phyloP scores from a whole-genome alignment of 2,797 vertebrate genomes.

The Oceanodroma leucorhoa region DNA sequence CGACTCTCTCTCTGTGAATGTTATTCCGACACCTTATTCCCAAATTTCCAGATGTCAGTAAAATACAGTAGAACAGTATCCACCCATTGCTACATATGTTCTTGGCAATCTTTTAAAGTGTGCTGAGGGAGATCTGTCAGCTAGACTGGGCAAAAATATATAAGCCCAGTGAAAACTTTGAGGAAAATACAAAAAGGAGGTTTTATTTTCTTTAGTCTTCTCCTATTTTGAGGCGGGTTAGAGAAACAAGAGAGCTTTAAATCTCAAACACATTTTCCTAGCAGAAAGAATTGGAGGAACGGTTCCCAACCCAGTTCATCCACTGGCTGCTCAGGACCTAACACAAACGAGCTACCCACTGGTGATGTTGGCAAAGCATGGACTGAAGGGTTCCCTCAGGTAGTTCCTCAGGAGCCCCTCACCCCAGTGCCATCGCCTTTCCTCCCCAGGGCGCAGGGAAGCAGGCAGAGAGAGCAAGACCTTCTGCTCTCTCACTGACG shows the following conservation, averaged over 20 bases:
- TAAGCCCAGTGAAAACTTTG: not conserved
- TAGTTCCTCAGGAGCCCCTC: not conserved
- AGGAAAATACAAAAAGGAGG: not conserved
- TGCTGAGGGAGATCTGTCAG: not conserved
- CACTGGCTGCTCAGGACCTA: not conserved
- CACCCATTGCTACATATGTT: not conserved
- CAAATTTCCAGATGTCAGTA: not conserved
- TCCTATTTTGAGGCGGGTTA: rapidly evolving
- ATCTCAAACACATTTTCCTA: not conserved
- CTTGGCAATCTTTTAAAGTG: not conserved
- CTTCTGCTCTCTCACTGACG: not conserved
- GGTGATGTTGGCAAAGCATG: not conserved
- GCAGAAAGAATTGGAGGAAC: not conserved
- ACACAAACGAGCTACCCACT: not conserved
- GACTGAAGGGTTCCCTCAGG: rapidly evolving
- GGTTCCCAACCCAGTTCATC: not conserved
- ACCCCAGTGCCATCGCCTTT: rapidly evolving
- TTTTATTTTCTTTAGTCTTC: not conserved
- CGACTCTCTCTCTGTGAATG: not conserved
- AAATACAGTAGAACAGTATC: not conserved
- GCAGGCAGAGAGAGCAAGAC: not conserved
- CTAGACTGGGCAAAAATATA: not conserved
- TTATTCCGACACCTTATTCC: not conserved
- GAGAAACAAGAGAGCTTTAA: not conserved
- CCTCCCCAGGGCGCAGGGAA: not conserved